These are phyloP conservation scores for Calliopsis andreniformis DNA, from an alignment of 1,140 invertebrate genomes.

Conservation along the genomic window DNA sequence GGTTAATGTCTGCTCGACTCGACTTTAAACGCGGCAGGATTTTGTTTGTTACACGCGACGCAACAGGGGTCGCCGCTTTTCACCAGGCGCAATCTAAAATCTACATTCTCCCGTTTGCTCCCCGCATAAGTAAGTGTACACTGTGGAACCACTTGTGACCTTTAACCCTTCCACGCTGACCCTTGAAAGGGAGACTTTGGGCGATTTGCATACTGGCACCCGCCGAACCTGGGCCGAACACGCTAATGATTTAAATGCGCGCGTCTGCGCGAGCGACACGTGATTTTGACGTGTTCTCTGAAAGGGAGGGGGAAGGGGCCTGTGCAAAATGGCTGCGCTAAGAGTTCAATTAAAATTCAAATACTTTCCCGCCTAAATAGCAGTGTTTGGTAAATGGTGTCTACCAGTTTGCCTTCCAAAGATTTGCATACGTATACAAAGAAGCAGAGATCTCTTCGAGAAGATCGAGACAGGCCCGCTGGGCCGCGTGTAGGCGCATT, in stretches of 20 bases:
- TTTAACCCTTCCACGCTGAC: slow-evolving; percentile 42
- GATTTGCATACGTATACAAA: no score
- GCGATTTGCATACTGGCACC: slow-evolving; percentile 33
- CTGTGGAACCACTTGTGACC: slow-evolving; percentile 34
- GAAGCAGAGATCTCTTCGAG: no score
- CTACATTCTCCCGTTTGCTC: neutral
- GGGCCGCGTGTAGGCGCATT: slow-evolving; percentile 58
- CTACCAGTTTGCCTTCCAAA: no score
- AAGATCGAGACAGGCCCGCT: no score
- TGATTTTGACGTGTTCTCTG: no score
- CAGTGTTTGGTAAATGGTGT: no score
- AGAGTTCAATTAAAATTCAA: no score
- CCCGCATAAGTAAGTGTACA: slow-evolving; percentile 9
- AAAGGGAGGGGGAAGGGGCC: no score
- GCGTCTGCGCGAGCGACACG: slow-evolving; percentile 12
- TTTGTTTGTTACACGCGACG: neutral
- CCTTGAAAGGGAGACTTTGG: slow-evolving; percentile 36
- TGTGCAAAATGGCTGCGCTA: no score
- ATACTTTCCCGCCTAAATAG: no score
- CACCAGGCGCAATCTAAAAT: slow-evolving; percentile 1
- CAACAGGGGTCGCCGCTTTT: slow-evolving; percentile 17
- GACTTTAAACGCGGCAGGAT: slow-evolving; percentile 4
- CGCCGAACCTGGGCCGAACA: neutral
- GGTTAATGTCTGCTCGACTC: neutral
- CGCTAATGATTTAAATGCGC: slow-evolving; percentile 5